These are phyloP conservation scores for Vandiemenella viatica DNA, from an alignment of 2,888 invertebrate species.

Conservation along the genomic window DNA sequence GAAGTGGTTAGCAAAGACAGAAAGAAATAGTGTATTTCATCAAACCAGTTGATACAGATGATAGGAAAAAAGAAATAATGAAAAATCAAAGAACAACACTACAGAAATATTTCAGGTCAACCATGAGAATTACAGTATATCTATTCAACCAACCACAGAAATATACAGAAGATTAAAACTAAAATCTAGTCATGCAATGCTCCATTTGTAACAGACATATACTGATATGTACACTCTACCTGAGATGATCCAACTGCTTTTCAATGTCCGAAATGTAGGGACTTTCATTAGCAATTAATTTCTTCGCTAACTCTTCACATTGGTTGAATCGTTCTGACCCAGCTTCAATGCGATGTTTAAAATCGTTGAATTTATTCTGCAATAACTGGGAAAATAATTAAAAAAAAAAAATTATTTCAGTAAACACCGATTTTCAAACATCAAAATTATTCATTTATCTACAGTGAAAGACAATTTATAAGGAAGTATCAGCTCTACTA, in stretches of 20 bases:
- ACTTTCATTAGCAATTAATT: slow-evolving; percentile 69
- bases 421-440: neutral
- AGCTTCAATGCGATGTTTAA: slow-evolving; percentile 77
- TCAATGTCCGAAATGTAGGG: slow-evolving; percentile 75
- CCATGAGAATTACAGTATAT: no score
- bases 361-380: slow-evolving; percentile 82
- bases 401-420: neutral
- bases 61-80: no score
- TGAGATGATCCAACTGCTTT: slow-evolving; percentile 69
- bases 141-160: no score
- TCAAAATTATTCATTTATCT: neutral
- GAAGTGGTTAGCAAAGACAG: no score
- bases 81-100: no score
- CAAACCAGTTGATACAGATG: no score
- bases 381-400: slow-evolving; percentile 42
- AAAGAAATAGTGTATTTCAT: no score
- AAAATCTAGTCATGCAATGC: no score
- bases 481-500: no score
- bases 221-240: slow-evolving; percentile 42
- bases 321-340: slow-evolving; percentile 82
- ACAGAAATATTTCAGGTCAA: no score
- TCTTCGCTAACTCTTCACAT: slow-evolving; percentile 79
- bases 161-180: no score
- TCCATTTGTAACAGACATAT: no score
- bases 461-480: neutral